Base-by-base conservation (phyloP, 1,140 invertebrate species). In the Eubasilissa regina region DNA sequence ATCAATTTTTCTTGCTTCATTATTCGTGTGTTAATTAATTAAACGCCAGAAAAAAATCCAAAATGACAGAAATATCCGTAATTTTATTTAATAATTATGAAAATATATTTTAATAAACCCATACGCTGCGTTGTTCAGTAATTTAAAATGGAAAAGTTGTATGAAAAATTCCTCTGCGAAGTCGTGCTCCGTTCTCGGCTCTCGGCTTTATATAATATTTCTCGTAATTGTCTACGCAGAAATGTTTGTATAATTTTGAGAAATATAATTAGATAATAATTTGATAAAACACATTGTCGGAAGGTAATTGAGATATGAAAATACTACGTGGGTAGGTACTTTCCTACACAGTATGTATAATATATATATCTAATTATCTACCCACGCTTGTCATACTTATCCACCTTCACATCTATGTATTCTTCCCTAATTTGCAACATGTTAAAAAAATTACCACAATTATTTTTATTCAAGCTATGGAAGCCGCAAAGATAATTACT, bases 221-320 rank as follows among this genome's bases (percentile, higher is more conserved):
- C 35, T 11, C n/a, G 35, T 64, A 10, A 64, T 43, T 64, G n/a
- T 64, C 19, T 3, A 64, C n/a, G 60, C 60, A 21, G 25, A 64
- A 25, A 64, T 35, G 19, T 64, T 7, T 9, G 21, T 9, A 64
- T 64, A 64, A 64, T 35, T 35, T 13, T 25, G 25, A 19, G 0
- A 0, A 64, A 64, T 9, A 64, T 64, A 64, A 64, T 35, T 64
- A 25, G 60, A 43, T 19, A 13, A 64, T 64, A 64, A 43, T 64
- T 64, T 43, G 19, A 64, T 64, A 64, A 62, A 64, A 64, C 60
- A 64, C 60, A 64, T 64, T 64, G 19, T 19, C 19, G 11, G 1
- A 15, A 15, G 11, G 48, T 13, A 51, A 51, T 51, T 51, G 25
- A 35, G 25, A 35, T 35, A 35, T 35, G 25, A 35, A 35, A 35